phyloP scores from a whole-genome alignment of 2,113 vertebrate species.

The Tragelaphus strepsiceros region DNA sequence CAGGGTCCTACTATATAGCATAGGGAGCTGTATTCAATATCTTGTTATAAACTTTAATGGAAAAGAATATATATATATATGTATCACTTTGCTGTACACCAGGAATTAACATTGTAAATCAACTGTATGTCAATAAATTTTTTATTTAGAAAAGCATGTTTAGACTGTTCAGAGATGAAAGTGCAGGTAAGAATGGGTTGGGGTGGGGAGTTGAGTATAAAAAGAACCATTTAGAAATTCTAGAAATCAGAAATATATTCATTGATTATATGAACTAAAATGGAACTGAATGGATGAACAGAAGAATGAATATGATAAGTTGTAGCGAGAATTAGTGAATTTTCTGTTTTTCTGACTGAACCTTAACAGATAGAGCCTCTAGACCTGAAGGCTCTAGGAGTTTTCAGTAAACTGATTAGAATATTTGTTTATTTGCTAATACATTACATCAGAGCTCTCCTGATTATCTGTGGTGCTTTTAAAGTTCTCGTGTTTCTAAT shows the following conservation, averaged over 20 bases:
- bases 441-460: background rate
- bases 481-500: background rate
- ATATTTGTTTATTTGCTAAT: background rate
- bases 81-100: background rate
- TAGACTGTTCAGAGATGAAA: background rate
- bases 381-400: background rate
- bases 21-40: background rate
- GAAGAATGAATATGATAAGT: background rate
- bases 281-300: background rate
- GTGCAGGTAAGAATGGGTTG: background rate
- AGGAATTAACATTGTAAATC: background rate
- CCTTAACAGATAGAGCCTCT: background rate
- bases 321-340: background rate
- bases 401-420: background rate
- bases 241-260: background rate
- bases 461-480: background rate
- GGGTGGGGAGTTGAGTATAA: background rate
- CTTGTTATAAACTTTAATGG: background rate
- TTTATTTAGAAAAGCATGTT: background rate
- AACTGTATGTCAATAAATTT: background rate
- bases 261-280: background rate
- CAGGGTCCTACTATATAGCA: background rate
- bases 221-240: background rate
- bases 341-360: background rate
- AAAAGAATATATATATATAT: background rate